A percentile compares a stretch with the other conserved stretches of the same genome.
phyloP scores from a whole-genome alignment of 2,797 vertebrate genomes.

The Urophycis tenuis region DNA sequence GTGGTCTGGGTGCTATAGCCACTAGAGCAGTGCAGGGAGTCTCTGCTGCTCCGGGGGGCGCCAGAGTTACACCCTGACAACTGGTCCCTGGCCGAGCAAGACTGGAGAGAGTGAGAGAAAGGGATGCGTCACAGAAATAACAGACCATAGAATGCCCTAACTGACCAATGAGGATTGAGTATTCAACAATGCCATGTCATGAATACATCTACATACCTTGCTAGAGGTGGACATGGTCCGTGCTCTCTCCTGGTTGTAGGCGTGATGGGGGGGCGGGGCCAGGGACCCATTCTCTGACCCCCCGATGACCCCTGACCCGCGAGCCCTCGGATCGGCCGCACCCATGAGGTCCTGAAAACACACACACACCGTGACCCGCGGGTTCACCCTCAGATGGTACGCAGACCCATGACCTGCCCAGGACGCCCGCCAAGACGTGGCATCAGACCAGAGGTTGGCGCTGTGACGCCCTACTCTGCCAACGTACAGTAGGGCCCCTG shows the following conservation, averaged over 20 bases:
- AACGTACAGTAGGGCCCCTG: no score
- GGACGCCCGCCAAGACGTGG: no score
- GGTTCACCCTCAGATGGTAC: no score
- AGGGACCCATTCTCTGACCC: constrained; percentile 67
- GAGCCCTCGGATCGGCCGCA: constrained; percentile 46
- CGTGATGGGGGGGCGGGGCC: constrained; percentile 50
- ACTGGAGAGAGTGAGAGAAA: constrained; percentile 30
- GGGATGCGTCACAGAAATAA: no score
- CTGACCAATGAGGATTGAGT: no score
- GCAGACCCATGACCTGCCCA: no score
- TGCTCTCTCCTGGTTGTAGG: constrained; percentile 61
- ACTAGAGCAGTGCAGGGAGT: constrained; percentile 79
- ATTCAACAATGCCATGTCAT: no score
- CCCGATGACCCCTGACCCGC: constrained; percentile 28
- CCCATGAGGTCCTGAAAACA: constrained; percentile 46
- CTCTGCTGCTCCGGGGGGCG: constrained; percentile 68
- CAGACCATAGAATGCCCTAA: no score
- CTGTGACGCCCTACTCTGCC: no score
- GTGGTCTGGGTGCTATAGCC: constrained; percentile 84
- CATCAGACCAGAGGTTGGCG: no score
- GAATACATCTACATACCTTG: constrained; percentile 58
- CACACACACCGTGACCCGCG: background rate
- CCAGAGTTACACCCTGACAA: constrained; percentile 61
- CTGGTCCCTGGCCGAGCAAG: constrained; percentile 68
- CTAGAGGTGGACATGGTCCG: constrained; percentile 70